These are phyloP conservation scores for Patella vulgata DNA, from an alignment of 1,140 invertebrate genomes.

Conservation along the genomic window DNA sequence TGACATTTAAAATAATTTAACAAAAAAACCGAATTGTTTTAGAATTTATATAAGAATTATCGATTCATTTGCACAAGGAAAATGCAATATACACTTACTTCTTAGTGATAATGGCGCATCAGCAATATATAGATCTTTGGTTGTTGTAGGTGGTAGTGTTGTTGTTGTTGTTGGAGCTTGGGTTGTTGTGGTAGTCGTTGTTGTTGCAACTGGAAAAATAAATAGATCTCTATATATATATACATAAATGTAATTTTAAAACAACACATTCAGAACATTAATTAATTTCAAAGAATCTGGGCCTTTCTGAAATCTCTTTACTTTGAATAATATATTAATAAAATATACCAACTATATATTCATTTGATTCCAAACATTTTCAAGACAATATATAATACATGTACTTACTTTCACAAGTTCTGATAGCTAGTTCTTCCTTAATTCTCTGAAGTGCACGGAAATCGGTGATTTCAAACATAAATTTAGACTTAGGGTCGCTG, in stretches of 20 bases:
- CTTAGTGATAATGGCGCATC: no score
- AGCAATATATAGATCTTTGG: neutral
- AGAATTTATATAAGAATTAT: no score
- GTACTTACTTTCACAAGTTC: constrained; percentile 42
- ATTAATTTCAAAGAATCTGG: neutral
- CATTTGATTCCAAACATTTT: no score
- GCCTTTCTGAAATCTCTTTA: neutral
- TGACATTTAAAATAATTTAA: no score
- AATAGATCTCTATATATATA: neutral
- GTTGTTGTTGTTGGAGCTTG: constrained; percentile 1
- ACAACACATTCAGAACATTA: neutral
- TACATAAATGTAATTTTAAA: neutral
- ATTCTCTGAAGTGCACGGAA: constrained; percentile 38
- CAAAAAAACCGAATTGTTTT: no score
- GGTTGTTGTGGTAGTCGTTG: constrained; percentile 10
- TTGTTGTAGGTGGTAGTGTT: constrained; percentile 2
- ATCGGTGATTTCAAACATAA: constrained; percentile 37
- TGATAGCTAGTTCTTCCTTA: constrained; percentile 22
- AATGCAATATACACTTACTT: neutral
- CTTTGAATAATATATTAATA: constrained; percentile 1
- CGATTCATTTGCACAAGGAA: no score
- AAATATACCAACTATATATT: neutral
- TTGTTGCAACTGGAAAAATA: neutral
- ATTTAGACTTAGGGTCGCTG: constrained; percentile 23
- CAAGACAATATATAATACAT: neutral